A percentile compares a stretch with the other conserved stretches of the same genome.
phyloP scores from a whole-genome alignment of 2,888 invertebrate genomes.

The Amblyteles armatorius region DNA sequence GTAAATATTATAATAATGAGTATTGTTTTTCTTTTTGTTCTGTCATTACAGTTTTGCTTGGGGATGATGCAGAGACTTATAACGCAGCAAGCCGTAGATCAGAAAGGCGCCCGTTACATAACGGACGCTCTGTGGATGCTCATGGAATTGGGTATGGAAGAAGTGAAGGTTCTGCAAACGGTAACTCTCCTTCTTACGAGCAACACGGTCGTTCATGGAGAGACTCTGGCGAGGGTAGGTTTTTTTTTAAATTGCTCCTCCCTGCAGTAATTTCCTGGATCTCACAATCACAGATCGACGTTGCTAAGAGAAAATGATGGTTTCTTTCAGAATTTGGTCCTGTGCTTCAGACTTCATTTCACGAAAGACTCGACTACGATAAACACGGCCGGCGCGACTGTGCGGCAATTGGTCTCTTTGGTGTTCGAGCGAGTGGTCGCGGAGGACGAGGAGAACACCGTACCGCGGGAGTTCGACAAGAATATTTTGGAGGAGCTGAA shows the following conservation, averaged over 20 bases:
- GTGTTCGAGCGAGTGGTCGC: slow-evolving; percentile 94
- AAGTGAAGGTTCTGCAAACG: slow-evolving; percentile 98
- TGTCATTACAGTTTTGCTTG: slow-evolving; percentile 91
- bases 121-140: slow-evolving; percentile 97
- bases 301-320: too few relatives aligned
- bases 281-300: neutral
- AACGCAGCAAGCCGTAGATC: slow-evolving; percentile 94
- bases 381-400: slow-evolving; percentile 99
- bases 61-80: slow-evolving; percentile 97
- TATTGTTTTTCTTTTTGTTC: slow-evolving; percentile 20
- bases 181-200: slow-evolving; percentile 97
- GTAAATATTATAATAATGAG: too few relatives aligned
- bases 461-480: slow-evolving; percentile 80
- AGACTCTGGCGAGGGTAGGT: slow-evolving; percentile 95
- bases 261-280: neutral
- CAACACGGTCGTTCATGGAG: slow-evolving; percentile 97
- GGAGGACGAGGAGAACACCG: slow-evolving; percentile 88
- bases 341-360: slow-evolving; percentile 98
- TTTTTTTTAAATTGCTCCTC: slow-evolving; percentile 66
- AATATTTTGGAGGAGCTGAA: slow-evolving; percentile 93
- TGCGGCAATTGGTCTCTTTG: slow-evolving; percentile 96
- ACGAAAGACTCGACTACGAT: slow-evolving; percentile 97
- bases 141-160: slow-evolving; percentile 97
- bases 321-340: slow-evolving; percentile 92
- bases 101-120: slow-evolving; percentile 96